These are phyloP conservation scores for Lithosia quadra DNA, from an alignment of 2,888 invertebrate species.

Conservation along the genomic window DNA sequence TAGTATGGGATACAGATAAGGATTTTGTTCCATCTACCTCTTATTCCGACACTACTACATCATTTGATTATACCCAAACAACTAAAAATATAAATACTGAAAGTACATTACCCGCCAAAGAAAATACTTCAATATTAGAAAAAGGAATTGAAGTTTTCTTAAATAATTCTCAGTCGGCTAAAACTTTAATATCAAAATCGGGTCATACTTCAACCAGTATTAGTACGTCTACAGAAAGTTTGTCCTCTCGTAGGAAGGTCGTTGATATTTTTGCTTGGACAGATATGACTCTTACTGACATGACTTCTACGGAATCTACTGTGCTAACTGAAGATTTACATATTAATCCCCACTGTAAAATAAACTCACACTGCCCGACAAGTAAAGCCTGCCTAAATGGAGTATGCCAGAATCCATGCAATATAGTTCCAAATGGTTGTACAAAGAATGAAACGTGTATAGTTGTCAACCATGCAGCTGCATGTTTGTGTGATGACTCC, in stretches of 20 bases:
- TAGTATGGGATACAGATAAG: not conserved
- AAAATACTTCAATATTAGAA: not conserved
- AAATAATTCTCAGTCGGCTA: conserved; percentile 7
- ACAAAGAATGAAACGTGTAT: conserved; percentile 88
- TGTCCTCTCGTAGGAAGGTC: conserved; percentile 78
- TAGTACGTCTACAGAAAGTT: conserved; percentile 76
- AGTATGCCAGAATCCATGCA: conserved; percentile 89
- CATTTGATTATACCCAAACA: conserved; percentile 8
- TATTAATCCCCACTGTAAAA: conserved; percentile 84
- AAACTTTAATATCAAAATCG: conserved; percentile 31
- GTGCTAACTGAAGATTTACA: conserved; percentile 58
- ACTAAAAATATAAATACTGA: conserved; percentile 17
- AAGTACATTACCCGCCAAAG: conserved; percentile 3
- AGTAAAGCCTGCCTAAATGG: conserved; percentile 88
- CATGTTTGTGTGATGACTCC: conserved; percentile 88
- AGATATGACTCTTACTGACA: conserved; percentile 74
- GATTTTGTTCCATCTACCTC: not conserved
- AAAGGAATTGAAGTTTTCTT: not conserved
- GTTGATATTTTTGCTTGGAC: conserved; percentile 82
- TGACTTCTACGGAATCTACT: conserved; percentile 74
- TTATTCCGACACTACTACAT: not conserved
- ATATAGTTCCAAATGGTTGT: conserved; percentile 81
- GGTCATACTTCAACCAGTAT: conserved; percentile 54
- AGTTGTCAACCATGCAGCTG: conserved; percentile 88
- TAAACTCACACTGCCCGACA: conserved; percentile 88